These are phyloP conservation scores for Gastrophysa polygoni DNA, from an alignment of 2,888 invertebrate genomes.

Conservation along the genomic window DNA sequence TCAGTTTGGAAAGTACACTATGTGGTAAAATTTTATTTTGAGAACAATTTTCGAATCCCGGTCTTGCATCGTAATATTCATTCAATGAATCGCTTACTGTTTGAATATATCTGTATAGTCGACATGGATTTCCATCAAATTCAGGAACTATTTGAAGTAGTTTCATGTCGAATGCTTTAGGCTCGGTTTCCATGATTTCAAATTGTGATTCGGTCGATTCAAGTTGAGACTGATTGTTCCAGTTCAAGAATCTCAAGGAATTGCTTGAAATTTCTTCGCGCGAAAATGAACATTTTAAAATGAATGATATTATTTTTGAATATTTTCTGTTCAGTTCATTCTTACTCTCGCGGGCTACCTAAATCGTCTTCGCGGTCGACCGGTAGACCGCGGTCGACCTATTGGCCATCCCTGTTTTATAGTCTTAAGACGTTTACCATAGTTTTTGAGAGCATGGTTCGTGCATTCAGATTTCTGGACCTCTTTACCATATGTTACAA, in stretches of 20 bases:
- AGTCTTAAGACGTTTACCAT: neutral
- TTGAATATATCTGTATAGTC: neutral
- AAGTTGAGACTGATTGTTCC: neutral
- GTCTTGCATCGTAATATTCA: neutral
- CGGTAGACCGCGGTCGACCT: constrained; percentile 11
- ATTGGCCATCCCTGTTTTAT: constrained; percentile 3
- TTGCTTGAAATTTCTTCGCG: too few relatives aligned
- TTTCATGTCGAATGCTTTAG: neutral
- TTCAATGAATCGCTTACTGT: neutral
- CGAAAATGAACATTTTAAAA: neutral
- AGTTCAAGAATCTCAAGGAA: too few relatives aligned
- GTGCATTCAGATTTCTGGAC: constrained; percentile 32
- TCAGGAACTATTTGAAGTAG: neutral
- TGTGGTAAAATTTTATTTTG: too few relatives aligned
- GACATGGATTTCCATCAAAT: neutral
- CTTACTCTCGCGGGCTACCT: constrained; percentile 1
- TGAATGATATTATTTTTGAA: neutral
- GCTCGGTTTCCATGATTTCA: neutral
- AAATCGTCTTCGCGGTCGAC: neutral
- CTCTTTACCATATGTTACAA: constrained; percentile 27
- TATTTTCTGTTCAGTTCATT: neutral
- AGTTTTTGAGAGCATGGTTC: constrained; percentile 34
- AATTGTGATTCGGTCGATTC: neutral
- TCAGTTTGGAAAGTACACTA: too few relatives aligned
- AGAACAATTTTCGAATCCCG: too few relatives aligned